phyloP scores from a whole-genome alignment of 2,113 vertebrate genomes.

The Halichoerus grypus region DNA sequence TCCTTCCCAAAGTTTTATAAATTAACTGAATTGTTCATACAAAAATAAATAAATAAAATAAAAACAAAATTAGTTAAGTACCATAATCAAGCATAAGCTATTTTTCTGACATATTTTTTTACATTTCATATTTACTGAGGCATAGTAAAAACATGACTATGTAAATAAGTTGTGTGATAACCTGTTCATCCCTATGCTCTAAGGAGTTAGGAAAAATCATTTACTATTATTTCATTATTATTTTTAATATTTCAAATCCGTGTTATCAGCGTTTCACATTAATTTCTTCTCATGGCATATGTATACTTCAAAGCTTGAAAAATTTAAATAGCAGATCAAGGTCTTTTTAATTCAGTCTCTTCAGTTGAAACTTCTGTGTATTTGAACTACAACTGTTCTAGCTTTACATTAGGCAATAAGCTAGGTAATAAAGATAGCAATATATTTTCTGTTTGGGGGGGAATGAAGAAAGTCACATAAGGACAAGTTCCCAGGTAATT shows the following conservation, averaged over 20 bases:
- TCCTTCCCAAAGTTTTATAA: background rate
- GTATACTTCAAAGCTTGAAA: constrained; percentile 3
- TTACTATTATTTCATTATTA: background rate
- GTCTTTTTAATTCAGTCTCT: constrained; percentile 49
- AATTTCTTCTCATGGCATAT: background rate
- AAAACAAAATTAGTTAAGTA: constrained; percentile 4
- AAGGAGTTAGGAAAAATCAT: constrained; percentile 29
- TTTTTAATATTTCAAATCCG: background rate
- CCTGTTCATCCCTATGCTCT: background rate
- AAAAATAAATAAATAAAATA: background rate
- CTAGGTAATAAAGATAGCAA: background rate
- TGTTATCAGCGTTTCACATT: background rate
- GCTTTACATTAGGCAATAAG: constrained; percentile 11
- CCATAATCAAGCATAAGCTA: background rate
- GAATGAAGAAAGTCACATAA: background rate
- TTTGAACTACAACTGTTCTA: background rate
- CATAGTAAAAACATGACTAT: background rate
- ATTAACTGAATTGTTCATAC: background rate
- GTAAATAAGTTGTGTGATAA: background rate
- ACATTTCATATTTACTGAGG: background rate
- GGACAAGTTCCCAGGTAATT: background rate
- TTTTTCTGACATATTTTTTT: constrained; percentile 15
- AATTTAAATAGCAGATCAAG: background rate
- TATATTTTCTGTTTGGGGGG: background rate
- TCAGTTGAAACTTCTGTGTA: background rate